Conservation (phyloP, 2,113 vertebrate species). For the Aix galericulata region DNA sequence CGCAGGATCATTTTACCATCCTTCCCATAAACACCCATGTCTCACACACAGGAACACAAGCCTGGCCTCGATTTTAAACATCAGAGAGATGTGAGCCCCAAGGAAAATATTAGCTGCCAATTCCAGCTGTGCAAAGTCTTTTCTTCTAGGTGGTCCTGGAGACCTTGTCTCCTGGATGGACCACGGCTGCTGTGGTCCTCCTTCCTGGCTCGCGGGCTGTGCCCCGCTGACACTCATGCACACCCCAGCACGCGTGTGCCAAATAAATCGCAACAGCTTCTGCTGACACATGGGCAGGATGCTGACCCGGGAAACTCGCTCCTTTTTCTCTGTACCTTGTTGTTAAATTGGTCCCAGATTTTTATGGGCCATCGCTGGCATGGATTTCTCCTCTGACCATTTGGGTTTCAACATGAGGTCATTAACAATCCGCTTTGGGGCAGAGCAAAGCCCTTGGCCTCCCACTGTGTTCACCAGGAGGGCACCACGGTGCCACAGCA, state of each 20-base stretch:
- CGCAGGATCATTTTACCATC: neutral
- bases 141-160: neutral
- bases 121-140: neutral
- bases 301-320: neutral
- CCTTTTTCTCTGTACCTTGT: neutral
- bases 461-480: neutral
- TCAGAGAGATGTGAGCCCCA: neutral
- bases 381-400: neutral
- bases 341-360: neutral
- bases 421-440: neutral
- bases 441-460: neutral
- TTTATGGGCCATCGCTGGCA: neutral
- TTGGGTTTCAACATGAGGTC: neutral
- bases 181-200: fast-evolving
- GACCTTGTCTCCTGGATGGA: fast-evolving
- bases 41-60: fast-evolving
- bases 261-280: fast-evolving
- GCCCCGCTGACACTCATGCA: fast-evolving
- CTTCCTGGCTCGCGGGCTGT: neutral
- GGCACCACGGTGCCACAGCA: neutral
- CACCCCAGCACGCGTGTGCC: fast-evolving
- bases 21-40: fast-evolving
- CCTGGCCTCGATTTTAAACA: neutral
- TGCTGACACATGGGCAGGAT: neutral
- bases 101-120: neutral